phyloP scores from a whole-genome alignment of 1,140 invertebrate species.

The Oncopodura yosiiana region DNA sequence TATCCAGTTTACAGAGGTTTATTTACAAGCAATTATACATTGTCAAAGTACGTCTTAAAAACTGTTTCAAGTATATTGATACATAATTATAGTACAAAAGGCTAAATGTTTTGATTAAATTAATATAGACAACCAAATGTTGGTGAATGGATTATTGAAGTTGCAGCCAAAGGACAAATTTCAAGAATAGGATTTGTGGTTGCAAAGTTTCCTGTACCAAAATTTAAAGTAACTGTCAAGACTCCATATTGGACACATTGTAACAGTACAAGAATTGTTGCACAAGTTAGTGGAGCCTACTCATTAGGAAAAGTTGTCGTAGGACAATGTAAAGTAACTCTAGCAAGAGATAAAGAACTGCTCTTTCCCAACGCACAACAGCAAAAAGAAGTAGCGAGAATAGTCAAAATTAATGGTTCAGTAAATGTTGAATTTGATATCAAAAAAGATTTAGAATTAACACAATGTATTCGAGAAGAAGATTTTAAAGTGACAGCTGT shows the following conservation, averaged over 20 bases:
- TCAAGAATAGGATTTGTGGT: conserved; percentile 47
- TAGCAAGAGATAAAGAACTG: conserved; percentile 45
- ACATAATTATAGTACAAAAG: no score
- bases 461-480: neutral
- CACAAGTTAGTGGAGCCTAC: conserved; percentile 72
- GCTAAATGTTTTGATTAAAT: no score
- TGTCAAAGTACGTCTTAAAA: no score
- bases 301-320: conserved; percentile 70
- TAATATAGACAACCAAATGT: conserved; percentile 70
- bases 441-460: conserved; percentile 47
- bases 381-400: conserved; percentile 66
- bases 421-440: conserved; percentile 64
- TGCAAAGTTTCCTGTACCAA: conserved; percentile 72
- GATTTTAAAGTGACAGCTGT: conserved; percentile 36
- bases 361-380: conserved; percentile 60
- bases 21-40: no score
- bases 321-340: conserved; percentile 63
- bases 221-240: conserved; percentile 74
- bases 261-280: conserved; percentile 60
- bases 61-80: no score
- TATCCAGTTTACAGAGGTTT: no score
- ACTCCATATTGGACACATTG: conserved; percentile 68
- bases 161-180: conserved; percentile 41
- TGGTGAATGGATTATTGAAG: conserved; percentile 70
- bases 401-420: conserved; percentile 65